Conservation (phyloP, 53 echinoderm and acorn worm genomes). For the Luidia sarsii region DNA sequence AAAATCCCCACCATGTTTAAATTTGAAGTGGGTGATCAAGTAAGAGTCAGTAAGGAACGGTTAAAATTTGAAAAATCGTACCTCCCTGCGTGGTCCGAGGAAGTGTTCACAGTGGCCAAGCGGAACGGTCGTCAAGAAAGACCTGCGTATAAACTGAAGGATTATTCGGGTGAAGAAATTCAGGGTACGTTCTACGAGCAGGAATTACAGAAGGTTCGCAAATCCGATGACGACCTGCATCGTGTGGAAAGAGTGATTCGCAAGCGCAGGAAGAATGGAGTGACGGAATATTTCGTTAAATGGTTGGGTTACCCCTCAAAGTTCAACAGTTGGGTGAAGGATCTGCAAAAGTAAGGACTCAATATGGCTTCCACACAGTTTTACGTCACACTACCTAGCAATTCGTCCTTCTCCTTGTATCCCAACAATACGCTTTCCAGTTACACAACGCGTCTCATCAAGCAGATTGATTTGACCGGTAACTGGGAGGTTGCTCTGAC, state of each 20-base stretch:
- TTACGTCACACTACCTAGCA: conserved; percentile 56
- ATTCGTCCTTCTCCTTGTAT: conserved; percentile 28
- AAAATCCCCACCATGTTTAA: neutral
- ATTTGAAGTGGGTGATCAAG: conserved; percentile 49
- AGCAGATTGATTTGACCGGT: conserved; percentile 25
- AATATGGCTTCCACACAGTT: conserved; percentile 6
- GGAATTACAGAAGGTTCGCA: conserved; percentile 48
- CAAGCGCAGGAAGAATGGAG: conserved; percentile 36
- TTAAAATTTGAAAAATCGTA: conserved; percentile 51
- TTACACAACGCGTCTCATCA: conserved; percentile 31
- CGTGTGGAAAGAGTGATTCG: conserved; percentile 53
- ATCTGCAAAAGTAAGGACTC: conserved; percentile 34
- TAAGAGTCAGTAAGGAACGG: conserved; percentile 37
- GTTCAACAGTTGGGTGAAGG: conserved; percentile 64
- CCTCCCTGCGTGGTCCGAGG: conserved; percentile 45
- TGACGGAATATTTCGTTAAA: conserved; percentile 57
- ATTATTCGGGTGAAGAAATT: conserved; percentile 41
- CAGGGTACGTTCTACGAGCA: conserved; percentile 58
- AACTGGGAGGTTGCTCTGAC: conserved; percentile 58
- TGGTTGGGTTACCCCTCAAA: conserved; percentile 52
- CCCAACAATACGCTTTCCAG: conserved; percentile 25
- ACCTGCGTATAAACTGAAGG: conserved; percentile 53
- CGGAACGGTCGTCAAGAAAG: neutral
- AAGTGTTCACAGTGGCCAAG: conserved; percentile 48
- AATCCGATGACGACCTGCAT: conserved; percentile 34